phyloP scores from a whole-genome alignment of 2,888 invertebrate species.

The Sesamia inferens region DNA sequence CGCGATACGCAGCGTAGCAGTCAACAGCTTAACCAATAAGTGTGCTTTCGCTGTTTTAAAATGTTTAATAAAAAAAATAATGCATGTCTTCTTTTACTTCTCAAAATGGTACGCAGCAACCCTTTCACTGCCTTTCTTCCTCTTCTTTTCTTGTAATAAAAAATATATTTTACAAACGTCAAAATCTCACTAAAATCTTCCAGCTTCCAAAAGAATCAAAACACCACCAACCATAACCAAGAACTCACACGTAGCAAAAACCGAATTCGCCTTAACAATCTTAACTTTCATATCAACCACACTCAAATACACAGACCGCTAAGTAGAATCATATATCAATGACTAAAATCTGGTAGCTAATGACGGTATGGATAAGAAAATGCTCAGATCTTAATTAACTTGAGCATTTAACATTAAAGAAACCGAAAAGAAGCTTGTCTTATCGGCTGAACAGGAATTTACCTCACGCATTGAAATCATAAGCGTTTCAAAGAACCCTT shows the following conservation, averaged over 20 bases:
- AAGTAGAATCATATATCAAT: constrained; percentile 59
- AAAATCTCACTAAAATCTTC: not conserved
- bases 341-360: constrained; percentile 65
- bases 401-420: constrained; percentile 75
- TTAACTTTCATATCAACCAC: constrained; percentile 37
- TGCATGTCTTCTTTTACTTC: not conserved
- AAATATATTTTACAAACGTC: not conserved
- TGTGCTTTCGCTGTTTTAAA: too few relatives aligned
- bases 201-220: not conserved
- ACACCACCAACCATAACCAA: not conserved
- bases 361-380: constrained; percentile 60
- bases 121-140: too few relatives aligned
- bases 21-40: too few relatives aligned
- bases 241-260: constrained; percentile 57
- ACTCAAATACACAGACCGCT: constrained; percentile 38
- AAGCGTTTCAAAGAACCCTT: constrained; percentile 87
- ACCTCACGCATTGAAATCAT: constrained; percentile 89
- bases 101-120: not conserved
- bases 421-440: constrained; percentile 64
- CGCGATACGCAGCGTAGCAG: too few relatives aligned
- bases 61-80: not conserved
- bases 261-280: constrained; percentile 45
- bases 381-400: constrained; percentile 85
- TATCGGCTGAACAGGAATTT: constrained; percentile 75
- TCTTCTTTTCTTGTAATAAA: not conserved